Evolutionary conservation across 92 coral and sea anemone species (phyloP).

Genomic region (Micromussa lordhowensis): DNA sequence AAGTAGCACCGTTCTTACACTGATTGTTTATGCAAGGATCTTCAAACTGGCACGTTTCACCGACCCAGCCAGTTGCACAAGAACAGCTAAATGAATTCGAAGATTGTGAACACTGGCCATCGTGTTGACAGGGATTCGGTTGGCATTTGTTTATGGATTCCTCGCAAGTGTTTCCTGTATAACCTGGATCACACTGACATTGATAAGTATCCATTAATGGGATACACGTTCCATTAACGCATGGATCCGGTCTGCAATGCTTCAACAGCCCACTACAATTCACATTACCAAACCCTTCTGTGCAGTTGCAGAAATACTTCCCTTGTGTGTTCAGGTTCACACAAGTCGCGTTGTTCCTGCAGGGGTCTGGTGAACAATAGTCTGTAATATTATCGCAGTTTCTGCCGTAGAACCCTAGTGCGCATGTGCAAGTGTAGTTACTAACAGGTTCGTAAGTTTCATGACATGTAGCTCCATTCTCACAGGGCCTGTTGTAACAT

Average conservation of each 20-base stretch:
- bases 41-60: constrained; percentile 57
- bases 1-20: constrained; percentile 73
- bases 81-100: constrained; percentile 56
- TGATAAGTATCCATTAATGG: constrained; percentile 71
- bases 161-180: constrained; percentile 70
- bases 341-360: constrained; percentile 83
- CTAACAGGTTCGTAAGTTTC: constrained; percentile 64
- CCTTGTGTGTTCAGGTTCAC: constrained; percentile 59
- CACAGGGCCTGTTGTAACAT: constrained; percentile 75
- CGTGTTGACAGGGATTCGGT: constrained; percentile 74
- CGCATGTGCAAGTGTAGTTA: constrained; percentile 80
- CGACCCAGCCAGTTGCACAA: constrained; percentile 63
- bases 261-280: constrained; percentile 75
- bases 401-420: constrained; percentile 80
- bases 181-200: constrained; percentile 73
- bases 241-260: constrained; percentile 67
- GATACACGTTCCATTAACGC: constrained; percentile 59
- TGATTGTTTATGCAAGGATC: constrained; percentile 43
- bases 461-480: constrained; percentile 81
- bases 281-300: constrained; percentile 80
- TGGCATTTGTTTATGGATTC: constrained; percentile 76
- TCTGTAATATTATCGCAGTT: constrained; percentile 75
- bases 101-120: constrained; percentile 59
- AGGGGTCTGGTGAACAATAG: constrained; percentile 73
- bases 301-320: constrained; percentile 74